Conservation (phyloP, 2,797 vertebrate species). For the Acestrorhynchus altus region DNA sequence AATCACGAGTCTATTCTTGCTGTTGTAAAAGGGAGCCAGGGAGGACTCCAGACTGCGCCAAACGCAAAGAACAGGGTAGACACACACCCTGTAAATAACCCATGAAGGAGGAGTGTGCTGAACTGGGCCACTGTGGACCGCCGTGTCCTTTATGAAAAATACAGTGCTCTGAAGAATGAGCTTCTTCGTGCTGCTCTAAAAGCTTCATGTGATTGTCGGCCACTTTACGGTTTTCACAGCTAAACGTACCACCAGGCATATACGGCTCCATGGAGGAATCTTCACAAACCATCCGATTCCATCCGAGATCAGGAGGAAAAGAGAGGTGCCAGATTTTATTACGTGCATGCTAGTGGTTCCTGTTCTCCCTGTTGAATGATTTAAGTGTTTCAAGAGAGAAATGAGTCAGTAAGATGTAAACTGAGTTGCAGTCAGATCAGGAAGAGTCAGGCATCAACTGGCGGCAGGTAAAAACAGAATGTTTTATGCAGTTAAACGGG, state of each 20-base stretch:
- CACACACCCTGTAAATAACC: constrained; percentile 69
- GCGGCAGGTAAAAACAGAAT: too few relatives aligned
- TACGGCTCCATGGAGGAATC: background rate
- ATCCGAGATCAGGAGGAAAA: background rate
- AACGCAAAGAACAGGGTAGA: constrained; percentile 48
- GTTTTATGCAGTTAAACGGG: too few relatives aligned
- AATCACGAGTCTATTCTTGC: constrained; percentile 58
- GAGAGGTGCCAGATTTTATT: background rate
- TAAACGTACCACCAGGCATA: background rate
- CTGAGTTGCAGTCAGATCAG: too few relatives aligned
- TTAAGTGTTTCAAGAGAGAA: background rate
- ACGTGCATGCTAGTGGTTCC: background rate
- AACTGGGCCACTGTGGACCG: constrained; percentile 66
- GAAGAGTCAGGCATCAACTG: too few relatives aligned
- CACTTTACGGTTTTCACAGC: constrained; percentile 23
- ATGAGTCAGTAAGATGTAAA: background rate
- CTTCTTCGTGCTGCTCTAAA: constrained; percentile 46
- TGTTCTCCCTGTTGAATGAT: background rate
- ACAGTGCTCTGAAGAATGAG: constrained; percentile 62
- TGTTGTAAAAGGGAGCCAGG: constrained; percentile 34
- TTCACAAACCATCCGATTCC: background rate
- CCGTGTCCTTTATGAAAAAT: constrained; percentile 72
- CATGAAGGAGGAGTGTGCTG: constrained; percentile 62
- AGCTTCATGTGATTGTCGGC: constrained; percentile 40
- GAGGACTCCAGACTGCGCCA: constrained; percentile 29